Percentiles rank a stretch among this genome's conserved stretches.
Evolutionary conservation across 1,140 invertebrate genomes (phyloP).

Genomic region (Ceratina australensis): DNA sequence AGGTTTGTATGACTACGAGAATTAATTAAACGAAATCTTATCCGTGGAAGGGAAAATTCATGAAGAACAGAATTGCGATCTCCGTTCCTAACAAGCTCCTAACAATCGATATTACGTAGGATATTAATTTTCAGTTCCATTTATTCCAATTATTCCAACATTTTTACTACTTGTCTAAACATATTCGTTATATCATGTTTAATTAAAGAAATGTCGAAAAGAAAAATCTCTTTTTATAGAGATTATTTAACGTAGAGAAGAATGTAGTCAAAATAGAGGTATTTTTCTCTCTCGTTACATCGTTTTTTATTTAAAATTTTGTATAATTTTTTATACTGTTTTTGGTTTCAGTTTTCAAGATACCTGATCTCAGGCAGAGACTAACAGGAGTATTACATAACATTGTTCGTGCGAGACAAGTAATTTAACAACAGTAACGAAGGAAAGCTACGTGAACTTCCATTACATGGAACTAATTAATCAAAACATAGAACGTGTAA

Average conservation of each 20-base stretch:
- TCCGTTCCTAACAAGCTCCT: slow-evolving; percentile 60
- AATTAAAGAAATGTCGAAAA: neutral
- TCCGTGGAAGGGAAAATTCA: slow-evolving; percentile 9
- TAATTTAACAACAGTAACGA: neutral
- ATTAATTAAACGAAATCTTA: too few relatives aligned
- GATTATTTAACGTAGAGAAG: too few relatives aligned
- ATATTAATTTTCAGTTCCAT: neutral
- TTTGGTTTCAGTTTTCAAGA: neutral
- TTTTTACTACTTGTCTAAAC: neutral
- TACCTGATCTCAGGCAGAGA: neutral
- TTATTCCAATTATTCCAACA: neutral
- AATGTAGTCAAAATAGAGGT: too few relatives aligned
- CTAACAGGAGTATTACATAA: neutral
- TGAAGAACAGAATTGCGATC: slow-evolving; percentile 60
- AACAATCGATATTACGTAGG: neutral
- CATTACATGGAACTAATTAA: slow-evolving; percentile 14
- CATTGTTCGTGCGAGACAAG: neutral
- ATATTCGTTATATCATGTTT: too few relatives aligned
- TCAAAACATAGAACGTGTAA: neutral
- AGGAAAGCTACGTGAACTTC: neutral
- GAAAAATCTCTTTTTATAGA: neutral
- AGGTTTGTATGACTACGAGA: too few relatives aligned
- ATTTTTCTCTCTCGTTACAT: too few relatives aligned
- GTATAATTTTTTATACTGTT: neutral
- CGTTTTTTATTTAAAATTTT: neutral